Base-by-base conservation (phyloP, 2,113 vertebrate genomes). In the Poeciliopsis turrubarensis region DNA sequence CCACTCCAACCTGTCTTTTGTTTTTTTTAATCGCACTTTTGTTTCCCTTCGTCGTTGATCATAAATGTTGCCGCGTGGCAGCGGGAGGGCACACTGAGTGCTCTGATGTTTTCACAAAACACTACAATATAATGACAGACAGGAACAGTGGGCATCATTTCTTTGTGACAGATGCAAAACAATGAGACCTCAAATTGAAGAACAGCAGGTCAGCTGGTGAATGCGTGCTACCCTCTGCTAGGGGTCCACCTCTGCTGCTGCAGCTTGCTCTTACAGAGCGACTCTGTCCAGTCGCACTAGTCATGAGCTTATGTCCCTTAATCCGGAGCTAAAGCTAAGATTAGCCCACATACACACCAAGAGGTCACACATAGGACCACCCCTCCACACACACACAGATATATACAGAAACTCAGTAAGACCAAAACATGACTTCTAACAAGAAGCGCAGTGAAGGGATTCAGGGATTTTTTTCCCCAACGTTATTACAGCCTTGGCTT, bases 271-370 rank as follows among this genome's bases (percentile, higher is more conserved):
- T 68, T 54, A 41, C 62, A 30, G 29, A 70, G 54, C 51, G 75
- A 65, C 70, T 63, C 79, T 44, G 70, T 78, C 78, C 72, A 66
- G 81, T 68, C 70, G 78, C 78, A 70, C 69, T 68, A 57, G 68
- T 75, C 76, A 75, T 82, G 82, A 85, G 81, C 83, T 89, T 87
- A 80, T 85, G 77, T 84, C 87, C 80, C 83, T 89, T 92, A 92
- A 94, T 92, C 89, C 79, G 22, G 65, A 62, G 26, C 88, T 83
- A 92, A 92, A 94, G 87, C 90, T 90, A 92, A 92, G 89, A 93
- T 93, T 89, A 94, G 92, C 90, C 91, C 91, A 92, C 79, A 93
- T 90, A 89, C 68, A 62, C 57, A 68, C 70, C 66, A 32, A 44
- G 37, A 30, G 75, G 71, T 80, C 65, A 62, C 70, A 67, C 67